Percentiles rank a stretch among this genome's conserved stretches.
Conservation (phyloP, 2,113 vertebrate species). For the Ictalurus punctatus region DNA sequence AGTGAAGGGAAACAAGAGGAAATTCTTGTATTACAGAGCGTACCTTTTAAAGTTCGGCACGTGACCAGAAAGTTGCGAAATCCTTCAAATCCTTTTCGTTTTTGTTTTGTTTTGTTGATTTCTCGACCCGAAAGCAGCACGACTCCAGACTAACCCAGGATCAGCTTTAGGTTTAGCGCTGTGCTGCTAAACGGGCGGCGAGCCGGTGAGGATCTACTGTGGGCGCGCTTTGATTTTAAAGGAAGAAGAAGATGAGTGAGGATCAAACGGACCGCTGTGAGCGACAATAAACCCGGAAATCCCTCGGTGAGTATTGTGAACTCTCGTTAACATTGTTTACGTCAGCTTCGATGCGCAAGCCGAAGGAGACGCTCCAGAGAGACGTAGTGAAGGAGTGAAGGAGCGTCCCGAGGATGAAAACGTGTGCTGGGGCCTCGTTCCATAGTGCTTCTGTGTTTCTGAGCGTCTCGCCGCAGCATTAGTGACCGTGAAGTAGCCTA, state of each 20-base stretch:
- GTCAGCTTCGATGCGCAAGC: not conserved
- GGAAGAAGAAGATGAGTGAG: not conserved
- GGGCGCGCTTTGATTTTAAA: not conserved
- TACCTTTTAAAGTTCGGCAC: not conserved
- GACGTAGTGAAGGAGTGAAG: not conserved
- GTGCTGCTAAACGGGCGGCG: not conserved
- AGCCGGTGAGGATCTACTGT: not conserved
- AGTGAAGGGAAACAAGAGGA: too few relatives aligned
- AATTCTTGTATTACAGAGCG: not conserved
- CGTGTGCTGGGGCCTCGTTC: not conserved
- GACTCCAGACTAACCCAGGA: not conserved
- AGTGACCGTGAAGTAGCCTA: not conserved
- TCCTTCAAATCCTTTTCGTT: conserved; percentile 8
- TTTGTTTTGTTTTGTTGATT: not conserved
- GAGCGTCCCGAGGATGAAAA: not conserved
- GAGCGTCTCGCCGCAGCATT: not conserved
- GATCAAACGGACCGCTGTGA: conserved; percentile 35
- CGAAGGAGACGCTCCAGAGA: conserved; percentile 10
- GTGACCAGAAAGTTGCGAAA: not conserved
- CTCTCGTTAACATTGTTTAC: conserved; percentile 29
- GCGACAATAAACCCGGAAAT: not conserved
- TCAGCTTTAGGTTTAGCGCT: not conserved
- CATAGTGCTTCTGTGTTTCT: not conserved
- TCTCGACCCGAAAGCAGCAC: not conserved
- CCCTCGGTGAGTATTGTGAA: conserved; percentile 24